phyloP scores from a whole-genome alignment of 2,113 vertebrate genomes.

The Passerina amoena region DNA sequence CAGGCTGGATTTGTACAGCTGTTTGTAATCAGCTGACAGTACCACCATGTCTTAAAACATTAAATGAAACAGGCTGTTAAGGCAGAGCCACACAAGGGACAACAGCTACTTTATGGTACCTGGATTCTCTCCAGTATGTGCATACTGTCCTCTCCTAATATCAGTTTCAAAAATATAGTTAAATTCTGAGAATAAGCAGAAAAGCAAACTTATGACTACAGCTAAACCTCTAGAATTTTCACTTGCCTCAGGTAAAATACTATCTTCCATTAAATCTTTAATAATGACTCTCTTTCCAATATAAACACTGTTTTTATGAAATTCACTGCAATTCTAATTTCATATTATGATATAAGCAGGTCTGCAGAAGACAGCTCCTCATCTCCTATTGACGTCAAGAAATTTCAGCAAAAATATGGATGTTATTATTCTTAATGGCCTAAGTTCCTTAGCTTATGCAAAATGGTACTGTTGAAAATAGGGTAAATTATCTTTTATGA shows the following conservation, averaged over 20 bases:
- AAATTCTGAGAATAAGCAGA: background rate
- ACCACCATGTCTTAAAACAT: background rate
- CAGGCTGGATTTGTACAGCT: background rate
- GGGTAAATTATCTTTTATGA: background rate
- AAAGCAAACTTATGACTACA: background rate
- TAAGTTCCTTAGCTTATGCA: background rate
- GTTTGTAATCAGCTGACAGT: background rate
- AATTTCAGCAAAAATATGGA: background rate
- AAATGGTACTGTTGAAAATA: background rate
- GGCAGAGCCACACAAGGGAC: background rate
- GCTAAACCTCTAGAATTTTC: background rate
- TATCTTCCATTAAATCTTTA: background rate
- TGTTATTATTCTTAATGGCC: background rate
- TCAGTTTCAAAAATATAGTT: background rate
- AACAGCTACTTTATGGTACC: background rate
- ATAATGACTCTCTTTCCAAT: background rate
- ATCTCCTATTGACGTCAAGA: background rate
- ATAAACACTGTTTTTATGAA: background rate
- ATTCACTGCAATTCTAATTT: background rate
- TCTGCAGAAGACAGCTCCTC: background rate
- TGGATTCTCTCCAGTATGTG: fast-evolving
- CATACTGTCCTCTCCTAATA: background rate
- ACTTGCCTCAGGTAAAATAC: background rate
- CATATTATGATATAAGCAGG: background rate
- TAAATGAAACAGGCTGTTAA: background rate